Evolutionary conservation across 2,113 vertebrate genomes (phyloP).

Genomic region (Macrotis lagotis): DNA sequence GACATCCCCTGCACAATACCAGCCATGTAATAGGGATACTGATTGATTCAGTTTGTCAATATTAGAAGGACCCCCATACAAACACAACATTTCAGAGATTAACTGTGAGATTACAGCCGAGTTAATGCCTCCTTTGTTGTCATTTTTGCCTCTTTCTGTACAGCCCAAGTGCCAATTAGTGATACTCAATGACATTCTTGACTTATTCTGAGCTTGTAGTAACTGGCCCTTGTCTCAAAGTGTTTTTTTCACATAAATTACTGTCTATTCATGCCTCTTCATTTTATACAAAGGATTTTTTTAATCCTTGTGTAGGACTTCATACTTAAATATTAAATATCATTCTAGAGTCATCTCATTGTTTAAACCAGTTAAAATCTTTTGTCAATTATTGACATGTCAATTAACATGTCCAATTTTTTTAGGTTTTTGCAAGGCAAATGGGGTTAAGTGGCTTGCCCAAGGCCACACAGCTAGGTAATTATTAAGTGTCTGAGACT

Average conservation of each 20-base stretch:
- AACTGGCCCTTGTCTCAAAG: not conserved
- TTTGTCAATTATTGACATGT: no score
- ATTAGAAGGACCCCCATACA: not conserved
- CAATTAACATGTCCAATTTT: no score
- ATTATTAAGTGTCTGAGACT: no score
- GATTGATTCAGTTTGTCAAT: not conserved
- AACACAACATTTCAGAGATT: not conserved
- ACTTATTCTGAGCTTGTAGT: not conserved
- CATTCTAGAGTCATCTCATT: not conserved
- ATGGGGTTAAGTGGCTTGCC: no score
- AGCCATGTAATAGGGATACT: not conserved
- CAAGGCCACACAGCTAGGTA: no score
- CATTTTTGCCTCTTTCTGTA: not conserved
- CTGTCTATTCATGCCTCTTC: not conserved
- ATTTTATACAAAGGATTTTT: not conserved
- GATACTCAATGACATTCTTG: not conserved
- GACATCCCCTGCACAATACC: not conserved
- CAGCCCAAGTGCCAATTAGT: not conserved
- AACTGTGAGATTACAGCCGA: not conserved
- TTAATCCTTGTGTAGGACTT: not conserved
- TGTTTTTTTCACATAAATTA: not conserved
- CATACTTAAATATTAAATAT: not conserved
- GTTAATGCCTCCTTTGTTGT: not conserved
- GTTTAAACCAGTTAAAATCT: not conserved
- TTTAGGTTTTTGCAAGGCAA: no score